A percentile compares a stretch with the other conserved stretches of the same genome.
These are phyloP conservation scores for Morbakka virulenta DNA, from an alignment of 30 jellyfish, hydroid and myxozoan species.

Conservation along the genomic window DNA sequence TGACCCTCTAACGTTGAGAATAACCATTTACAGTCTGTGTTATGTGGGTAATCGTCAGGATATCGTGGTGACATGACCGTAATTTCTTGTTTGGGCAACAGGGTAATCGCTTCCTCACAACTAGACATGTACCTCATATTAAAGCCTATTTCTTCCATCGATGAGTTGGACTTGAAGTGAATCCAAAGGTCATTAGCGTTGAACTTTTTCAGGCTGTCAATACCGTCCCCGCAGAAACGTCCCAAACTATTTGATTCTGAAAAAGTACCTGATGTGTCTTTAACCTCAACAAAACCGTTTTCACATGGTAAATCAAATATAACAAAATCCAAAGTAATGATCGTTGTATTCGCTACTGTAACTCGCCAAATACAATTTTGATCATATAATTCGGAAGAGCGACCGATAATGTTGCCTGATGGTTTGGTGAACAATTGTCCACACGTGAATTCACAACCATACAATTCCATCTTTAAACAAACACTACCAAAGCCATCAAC, in stretches of 20 bases:
- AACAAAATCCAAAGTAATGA: constrained; percentile 42
- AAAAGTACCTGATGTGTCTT: constrained; percentile 27
- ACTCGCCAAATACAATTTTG: constrained; percentile 64
- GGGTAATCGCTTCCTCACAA: constrained; percentile 5
- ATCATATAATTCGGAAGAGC: constrained; percentile 34
- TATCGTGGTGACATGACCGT: constrained; percentile 40
- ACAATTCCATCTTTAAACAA: constrained; percentile 47
- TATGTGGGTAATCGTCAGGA: constrained; percentile 56
- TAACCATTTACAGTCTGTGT: constrained; percentile 56
- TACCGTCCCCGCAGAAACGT: constrained; percentile 49
- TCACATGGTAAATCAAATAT: constrained; percentile 59
- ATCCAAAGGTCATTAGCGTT: constrained; percentile 44
- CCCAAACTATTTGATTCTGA: neutral
- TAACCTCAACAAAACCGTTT: constrained; percentile 40
- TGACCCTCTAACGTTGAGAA: neutral
- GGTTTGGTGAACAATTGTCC: constrained; percentile 32
- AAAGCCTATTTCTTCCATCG: constrained; percentile 66
- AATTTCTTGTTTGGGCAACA: neutral
- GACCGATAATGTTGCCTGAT: constrained; percentile 56
- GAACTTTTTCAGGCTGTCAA: neutral
- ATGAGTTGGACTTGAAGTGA: constrained; percentile 45
- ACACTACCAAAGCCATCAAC: constrained; percentile 25
- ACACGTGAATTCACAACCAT: constrained; percentile 66
- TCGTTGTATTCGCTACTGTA: constrained; percentile 41
- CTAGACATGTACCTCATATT: constrained; percentile 44